These are phyloP conservation scores for Aphidius ervi DNA, from an alignment of 1,140 invertebrate genomes.

Conservation along the genomic window DNA sequence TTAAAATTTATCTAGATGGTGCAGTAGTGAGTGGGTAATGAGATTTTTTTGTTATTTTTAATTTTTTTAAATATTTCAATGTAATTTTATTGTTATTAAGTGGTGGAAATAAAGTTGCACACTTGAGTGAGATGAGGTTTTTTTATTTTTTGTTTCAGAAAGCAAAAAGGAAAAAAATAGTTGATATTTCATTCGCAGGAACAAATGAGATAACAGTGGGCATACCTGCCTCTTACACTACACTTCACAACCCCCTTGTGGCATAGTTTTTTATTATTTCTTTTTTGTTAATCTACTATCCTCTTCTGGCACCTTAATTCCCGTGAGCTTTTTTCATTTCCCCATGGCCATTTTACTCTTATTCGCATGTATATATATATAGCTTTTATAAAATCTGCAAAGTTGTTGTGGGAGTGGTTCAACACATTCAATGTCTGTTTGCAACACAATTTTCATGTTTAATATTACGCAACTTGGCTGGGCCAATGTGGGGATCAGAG, in stretches of 20 bases:
- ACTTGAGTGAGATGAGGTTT: slow-evolving; percentile 29
- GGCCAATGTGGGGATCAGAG: neutral
- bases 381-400: slow-evolving; percentile 14
- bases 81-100: too few relatives aligned
- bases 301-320: slow-evolving; percentile 19
- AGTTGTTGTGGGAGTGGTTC: slow-evolving; percentile 17
- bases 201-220: slow-evolving; percentile 48
- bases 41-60: too few relatives aligned
- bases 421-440: slow-evolving; percentile 31
- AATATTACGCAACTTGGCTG: slow-evolving; percentile 37
- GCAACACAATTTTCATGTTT: slow-evolving; percentile 45
- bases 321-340: slow-evolving; percentile 19
- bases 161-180: slow-evolving; percentile 37
- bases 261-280: neutral
- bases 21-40: too few relatives aligned
- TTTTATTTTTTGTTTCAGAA: slow-evolving; percentile 21
- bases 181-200: slow-evolving; percentile 47
- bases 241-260: slow-evolving; percentile 15
- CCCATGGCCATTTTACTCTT: slow-evolving; percentile 17
- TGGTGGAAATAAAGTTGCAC: neutral
- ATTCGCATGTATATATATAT: slow-evolving; percentile 13
- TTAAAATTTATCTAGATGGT: too few relatives aligned
- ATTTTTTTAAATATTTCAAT: too few relatives aligned
- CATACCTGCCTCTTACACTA: slow-evolving; percentile 37
- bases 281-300: slow-evolving; percentile 10